Conservation (phyloP, 2,888 invertebrate genomes). For the Volucella zonaria region DNA sequence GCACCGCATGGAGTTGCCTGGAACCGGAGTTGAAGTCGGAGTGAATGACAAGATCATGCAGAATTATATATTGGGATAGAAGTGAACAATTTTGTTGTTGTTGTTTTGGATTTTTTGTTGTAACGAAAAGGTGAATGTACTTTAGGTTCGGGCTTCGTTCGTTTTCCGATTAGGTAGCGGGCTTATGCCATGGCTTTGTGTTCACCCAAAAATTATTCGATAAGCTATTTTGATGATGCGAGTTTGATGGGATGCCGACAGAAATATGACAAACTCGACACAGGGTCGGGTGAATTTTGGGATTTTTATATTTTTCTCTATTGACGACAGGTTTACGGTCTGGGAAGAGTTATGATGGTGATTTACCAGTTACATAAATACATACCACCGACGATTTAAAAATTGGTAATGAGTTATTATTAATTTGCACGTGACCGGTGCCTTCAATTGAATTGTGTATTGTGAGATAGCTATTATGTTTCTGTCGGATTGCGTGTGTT, state of each 20-base stretch:
- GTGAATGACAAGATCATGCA: conserved; percentile 68
- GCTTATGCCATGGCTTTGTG: conserved; percentile 38
- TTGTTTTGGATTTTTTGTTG: conserved; percentile 29
- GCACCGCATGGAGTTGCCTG: conserved; percentile 1
- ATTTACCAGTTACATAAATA: conserved; percentile 3
- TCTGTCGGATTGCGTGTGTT: not conserved
- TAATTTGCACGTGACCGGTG: conserved; percentile 56
- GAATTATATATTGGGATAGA: conserved; percentile 52
- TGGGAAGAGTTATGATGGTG: conserved; percentile 21
- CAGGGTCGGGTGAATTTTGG: conserved; percentile 25
- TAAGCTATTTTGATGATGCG: conserved; percentile 33
- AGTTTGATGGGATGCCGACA: conserved; percentile 16
- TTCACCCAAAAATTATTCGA: conserved; percentile 25
- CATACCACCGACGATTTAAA: conserved; percentile 23
- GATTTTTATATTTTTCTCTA: conserved; percentile 20
- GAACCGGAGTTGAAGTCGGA: not conserved
- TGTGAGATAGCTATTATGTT: not conserved
- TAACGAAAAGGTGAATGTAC: conserved; percentile 56
- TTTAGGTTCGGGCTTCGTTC: conserved; percentile 19
- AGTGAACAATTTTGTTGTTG: conserved; percentile 45
- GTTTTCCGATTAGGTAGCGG: conserved; percentile 22
- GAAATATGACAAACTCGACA: conserved; percentile 29
- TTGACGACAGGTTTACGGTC: conserved; percentile 28
- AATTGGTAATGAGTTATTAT: conserved; percentile 50
- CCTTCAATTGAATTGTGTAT: conserved; percentile 20